A percentile compares a stretch with the other conserved stretches of the same genome.
These are phyloP conservation scores for Hephaestus fuliginosus DNA, from an alignment of 2,797 vertebrate genomes.

Conservation along the genomic window DNA sequence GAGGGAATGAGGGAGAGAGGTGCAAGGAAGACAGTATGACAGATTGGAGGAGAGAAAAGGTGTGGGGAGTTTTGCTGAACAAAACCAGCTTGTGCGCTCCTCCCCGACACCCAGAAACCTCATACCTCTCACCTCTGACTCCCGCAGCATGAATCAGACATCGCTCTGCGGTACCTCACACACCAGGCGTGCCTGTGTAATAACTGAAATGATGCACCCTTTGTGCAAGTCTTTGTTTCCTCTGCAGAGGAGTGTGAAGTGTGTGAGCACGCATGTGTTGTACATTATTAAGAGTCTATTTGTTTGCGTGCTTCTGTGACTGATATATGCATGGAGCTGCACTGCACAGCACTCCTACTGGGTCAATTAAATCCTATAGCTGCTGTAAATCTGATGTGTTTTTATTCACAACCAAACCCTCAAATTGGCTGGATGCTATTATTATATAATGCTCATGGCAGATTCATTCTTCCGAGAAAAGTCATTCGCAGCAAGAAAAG, in stretches of 20 bases:
- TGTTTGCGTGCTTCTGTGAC: slow-evolving; percentile 28
- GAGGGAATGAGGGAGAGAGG: slow-evolving; percentile 38
- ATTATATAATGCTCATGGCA: slow-evolving; percentile 41
- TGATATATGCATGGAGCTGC: slow-evolving; percentile 15
- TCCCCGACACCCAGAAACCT: slow-evolving; percentile 39
- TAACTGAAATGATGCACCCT: slow-evolving; percentile 27
- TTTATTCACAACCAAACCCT: slow-evolving; percentile 53
- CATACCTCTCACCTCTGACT: slow-evolving; percentile 65
- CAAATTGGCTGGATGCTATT: slow-evolving; percentile 50
- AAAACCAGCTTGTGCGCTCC: slow-evolving; percentile 51
- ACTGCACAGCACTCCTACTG: slow-evolving; percentile 32
- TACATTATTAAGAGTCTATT: slow-evolving; percentile 47
- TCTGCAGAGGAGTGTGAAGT: background rate
- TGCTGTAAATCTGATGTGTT: slow-evolving; percentile 55
- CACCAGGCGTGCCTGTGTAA: slow-evolving; percentile 6
- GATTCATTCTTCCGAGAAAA: slow-evolving; percentile 50
- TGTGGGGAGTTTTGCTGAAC: slow-evolving; percentile 40
- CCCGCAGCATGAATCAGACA: slow-evolving; percentile 59
- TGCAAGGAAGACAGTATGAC: slow-evolving; percentile 50
- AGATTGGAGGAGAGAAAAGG: background rate
- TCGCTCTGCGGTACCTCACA: slow-evolving; percentile 42
- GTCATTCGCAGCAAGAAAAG: slow-evolving; percentile 46
- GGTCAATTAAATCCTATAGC: slow-evolving; percentile 57
- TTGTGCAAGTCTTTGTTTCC: slow-evolving; percentile 10
- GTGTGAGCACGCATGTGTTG: slow-evolving; percentile 33